phyloP scores from a whole-genome alignment of 2,113 vertebrate genomes.

The Ornithorhynchus anatinus region DNA sequence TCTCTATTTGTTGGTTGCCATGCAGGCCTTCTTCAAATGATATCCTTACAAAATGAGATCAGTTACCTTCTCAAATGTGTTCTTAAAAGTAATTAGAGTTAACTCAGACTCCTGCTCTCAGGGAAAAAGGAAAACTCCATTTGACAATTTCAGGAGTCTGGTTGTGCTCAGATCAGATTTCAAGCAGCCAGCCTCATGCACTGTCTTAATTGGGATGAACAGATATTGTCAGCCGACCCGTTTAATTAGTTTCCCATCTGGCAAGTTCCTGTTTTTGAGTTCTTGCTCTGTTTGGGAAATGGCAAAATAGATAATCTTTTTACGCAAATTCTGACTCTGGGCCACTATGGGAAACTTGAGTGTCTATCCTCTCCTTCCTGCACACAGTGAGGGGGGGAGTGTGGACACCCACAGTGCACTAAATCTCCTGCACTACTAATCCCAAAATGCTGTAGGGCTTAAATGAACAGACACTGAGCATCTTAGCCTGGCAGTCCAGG shows the following conservation, averaged over 20 bases:
- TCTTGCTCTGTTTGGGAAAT: slow-evolving; percentile 23
- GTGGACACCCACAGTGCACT: too few relatives aligned
- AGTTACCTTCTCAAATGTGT: slow-evolving; percentile 24
- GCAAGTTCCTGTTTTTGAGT: slow-evolving; percentile 47
- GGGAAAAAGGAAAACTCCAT: slow-evolving; percentile 28
- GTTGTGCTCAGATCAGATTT: slow-evolving; percentile 55
- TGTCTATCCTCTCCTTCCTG: too few relatives aligned
- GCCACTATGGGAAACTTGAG: too few relatives aligned
- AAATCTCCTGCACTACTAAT: too few relatives aligned
- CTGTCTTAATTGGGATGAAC: slow-evolving; percentile 65
- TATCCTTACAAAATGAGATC: slow-evolving; percentile 39
- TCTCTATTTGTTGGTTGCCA: neutral
- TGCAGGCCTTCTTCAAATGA: slow-evolving; percentile 34
- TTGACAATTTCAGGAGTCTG: slow-evolving; percentile 48
- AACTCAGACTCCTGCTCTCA: slow-evolving; percentile 35
- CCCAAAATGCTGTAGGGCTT: too few relatives aligned
- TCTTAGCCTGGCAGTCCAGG: too few relatives aligned
- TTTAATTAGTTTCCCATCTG: slow-evolving; percentile 63
- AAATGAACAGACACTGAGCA: too few relatives aligned
- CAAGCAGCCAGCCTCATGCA: slow-evolving; percentile 36
- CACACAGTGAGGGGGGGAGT: too few relatives aligned
- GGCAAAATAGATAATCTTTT: too few relatives aligned
- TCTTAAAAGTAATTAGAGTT: slow-evolving; percentile 49
- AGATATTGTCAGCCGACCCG: slow-evolving; percentile 59
- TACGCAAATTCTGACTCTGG: too few relatives aligned